Percentiles rank a stretch among this genome's conserved stretches.
Evolutionary conservation across 1,140 invertebrate species (phyloP).

Genomic region (Bombus affinis): DNA sequence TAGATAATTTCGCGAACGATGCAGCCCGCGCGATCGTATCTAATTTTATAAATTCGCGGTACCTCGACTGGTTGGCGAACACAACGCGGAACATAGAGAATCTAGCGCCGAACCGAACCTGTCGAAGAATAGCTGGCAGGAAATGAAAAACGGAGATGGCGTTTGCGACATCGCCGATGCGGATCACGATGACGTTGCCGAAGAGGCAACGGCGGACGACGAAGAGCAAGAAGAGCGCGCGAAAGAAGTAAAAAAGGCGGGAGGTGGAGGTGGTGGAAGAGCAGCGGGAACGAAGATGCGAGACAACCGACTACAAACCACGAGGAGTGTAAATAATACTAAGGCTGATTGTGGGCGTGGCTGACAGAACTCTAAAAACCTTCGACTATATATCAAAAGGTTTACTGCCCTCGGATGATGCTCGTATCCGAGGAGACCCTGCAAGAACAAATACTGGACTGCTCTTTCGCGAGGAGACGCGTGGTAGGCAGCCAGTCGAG

Average conservation of each 20-base stretch:
- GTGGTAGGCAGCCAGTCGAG: constrained; percentile 52
- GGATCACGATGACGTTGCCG: constrained; percentile 28
- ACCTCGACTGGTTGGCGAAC: not conserved
- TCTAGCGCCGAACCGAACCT: fast-evolving
- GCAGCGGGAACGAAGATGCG: constrained; percentile 52
- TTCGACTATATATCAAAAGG: constrained; percentile 83
- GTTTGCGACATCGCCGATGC: not conserved
- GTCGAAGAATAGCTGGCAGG: not conserved
- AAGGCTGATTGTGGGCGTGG: constrained; percentile 83
- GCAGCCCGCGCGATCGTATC: constrained; percentile 51
- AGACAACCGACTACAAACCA: constrained; percentile 71
- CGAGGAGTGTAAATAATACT: constrained; percentile 83
- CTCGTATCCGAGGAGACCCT: constrained; percentile 65
- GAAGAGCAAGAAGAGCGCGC: constrained; percentile 26
- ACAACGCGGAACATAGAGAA: not conserved
- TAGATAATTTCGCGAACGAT: constrained; percentile 74
- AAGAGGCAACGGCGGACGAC: not conserved
- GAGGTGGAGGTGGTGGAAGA: constrained; percentile 19
- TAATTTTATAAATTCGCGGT: constrained; percentile 64
- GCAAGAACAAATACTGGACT: constrained; percentile 69
- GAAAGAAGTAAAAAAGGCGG: constrained; percentile 30
- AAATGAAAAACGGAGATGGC: not conserved
- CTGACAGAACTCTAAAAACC: constrained; percentile 83
- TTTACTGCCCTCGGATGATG: constrained; percentile 82
- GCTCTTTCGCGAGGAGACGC: constrained; percentile 46